Conservation (phyloP, 2,888 invertebrate species). For the Nysson spinosus region DNA sequence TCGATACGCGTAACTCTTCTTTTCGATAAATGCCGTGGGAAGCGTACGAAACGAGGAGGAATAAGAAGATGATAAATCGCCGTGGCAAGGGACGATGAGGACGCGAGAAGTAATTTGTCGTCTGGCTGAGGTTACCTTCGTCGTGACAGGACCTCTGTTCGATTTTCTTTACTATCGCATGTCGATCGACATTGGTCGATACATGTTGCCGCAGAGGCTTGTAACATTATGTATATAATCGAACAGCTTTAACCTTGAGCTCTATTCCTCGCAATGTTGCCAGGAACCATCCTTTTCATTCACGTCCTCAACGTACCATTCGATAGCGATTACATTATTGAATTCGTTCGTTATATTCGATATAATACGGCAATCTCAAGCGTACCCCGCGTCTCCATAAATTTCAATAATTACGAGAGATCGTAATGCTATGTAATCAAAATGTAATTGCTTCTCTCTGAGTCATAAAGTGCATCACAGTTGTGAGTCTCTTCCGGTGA, state of each 20-base stretch:
- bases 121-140: slow-evolving; percentile 29
- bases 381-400: too few relatives aligned
- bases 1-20: slow-evolving; percentile 17
- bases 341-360: background rate
- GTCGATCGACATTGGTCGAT: slow-evolving; percentile 37
- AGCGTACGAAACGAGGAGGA: background rate
- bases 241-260: slow-evolving; percentile 41
- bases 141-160: slow-evolving; percentile 33
- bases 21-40: slow-evolving; percentile 12
- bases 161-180: slow-evolving; percentile 46
- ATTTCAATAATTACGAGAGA: too few relatives aligned
- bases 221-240: slow-evolving; percentile 12
- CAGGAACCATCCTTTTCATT: slow-evolving; percentile 32
- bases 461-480: too few relatives aligned
- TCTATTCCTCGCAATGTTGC: slow-evolving; percentile 23
- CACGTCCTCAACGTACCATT: background rate
- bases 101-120: slow-evolving; percentile 35
- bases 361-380: too few relatives aligned
- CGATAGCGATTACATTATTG: background rate
- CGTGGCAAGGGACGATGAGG: background rate
- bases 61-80: background rate
- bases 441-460: too few relatives aligned
- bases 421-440: too few relatives aligned
- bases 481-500: too few relatives aligned
- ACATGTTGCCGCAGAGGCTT: slow-evolving; percentile 13